Evolutionary conservation across 1,140 invertebrate species (phyloP).

Genomic region (Doryteuthis pealeii): DNA sequence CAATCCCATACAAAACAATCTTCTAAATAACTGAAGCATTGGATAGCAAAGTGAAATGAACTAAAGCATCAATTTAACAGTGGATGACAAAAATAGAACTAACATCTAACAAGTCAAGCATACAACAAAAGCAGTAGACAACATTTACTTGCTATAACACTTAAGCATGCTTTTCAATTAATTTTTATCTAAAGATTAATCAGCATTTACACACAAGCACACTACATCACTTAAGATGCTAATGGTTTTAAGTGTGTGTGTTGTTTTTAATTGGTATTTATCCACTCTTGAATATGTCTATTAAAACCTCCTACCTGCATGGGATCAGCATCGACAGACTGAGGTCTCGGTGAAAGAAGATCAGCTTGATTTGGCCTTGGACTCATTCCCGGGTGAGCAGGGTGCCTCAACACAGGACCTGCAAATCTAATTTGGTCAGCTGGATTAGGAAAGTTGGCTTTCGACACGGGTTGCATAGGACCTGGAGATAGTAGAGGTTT

Average conservation of each 20-base stretch:
- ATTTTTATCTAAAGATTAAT: no score
- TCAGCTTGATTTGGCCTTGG: neutral
- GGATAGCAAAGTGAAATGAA: no score
- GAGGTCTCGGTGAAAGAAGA: neutral
- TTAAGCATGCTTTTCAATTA: neutral
- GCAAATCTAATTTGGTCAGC: conserved; percentile 8
- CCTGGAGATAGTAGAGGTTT: conserved; percentile 2
- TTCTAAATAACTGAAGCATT: no score
- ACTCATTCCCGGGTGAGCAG: neutral
- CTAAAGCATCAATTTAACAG: no score
- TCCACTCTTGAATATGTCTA: neutral
- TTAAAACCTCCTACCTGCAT: conserved; percentile 2
- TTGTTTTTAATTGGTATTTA: neutral
- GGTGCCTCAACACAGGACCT: neutral
- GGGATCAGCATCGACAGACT: neutral
- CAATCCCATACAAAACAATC: no score
- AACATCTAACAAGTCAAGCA: neutral
- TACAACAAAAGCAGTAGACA: conserved; percentile 2
- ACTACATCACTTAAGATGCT: neutral
- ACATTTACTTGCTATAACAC: neutral
- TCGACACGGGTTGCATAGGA: neutral
- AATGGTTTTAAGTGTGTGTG: no score
- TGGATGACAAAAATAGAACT: no score
- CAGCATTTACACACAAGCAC: neutral
- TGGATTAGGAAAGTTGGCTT: neutral